Conservation (phyloP, 2,888 invertebrate genomes). For the Crematogaster levior region DNA sequence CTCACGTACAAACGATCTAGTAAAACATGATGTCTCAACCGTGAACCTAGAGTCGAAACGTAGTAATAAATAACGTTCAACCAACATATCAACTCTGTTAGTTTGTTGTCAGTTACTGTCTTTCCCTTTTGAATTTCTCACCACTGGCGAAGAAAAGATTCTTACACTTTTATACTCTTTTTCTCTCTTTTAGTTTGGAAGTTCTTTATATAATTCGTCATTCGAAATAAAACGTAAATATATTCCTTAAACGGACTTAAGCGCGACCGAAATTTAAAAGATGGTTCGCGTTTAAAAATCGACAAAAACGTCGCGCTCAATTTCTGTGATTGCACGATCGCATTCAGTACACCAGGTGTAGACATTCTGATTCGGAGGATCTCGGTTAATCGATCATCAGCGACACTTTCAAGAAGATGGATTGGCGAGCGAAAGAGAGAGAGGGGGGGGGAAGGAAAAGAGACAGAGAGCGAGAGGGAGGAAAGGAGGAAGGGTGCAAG, state of each 20-base stretch:
- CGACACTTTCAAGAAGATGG: not conserved
- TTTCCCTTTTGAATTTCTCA: too few relatives aligned
- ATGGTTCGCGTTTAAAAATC: not conserved
- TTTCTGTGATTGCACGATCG: slow-evolving; percentile 43
- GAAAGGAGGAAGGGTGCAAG: not conserved
- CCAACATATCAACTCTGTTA: too few relatives aligned
- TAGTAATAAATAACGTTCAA: too few relatives aligned
- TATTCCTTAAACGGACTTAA: not conserved
- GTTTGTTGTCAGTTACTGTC: too few relatives aligned
- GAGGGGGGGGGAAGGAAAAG: too few relatives aligned
- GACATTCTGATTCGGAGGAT: not conserved
- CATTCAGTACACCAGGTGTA: not conserved
- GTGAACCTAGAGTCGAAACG: too few relatives aligned
- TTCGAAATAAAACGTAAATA: not conserved
- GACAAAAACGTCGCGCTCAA: slow-evolving; percentile 20
- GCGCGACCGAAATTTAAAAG: not conserved
- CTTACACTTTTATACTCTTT: too few relatives aligned
- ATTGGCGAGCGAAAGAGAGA: not conserved
- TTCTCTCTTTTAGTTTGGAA: not conserved
- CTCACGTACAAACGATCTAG: too few relatives aligned
- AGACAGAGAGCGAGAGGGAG: not conserved
- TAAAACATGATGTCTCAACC: too few relatives aligned
- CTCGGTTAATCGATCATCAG: slow-evolving; percentile 49
- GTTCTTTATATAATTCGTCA: not conserved
- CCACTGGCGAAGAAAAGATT: too few relatives aligned